phyloP scores from a whole-genome alignment of 2,888 invertebrate species.

The Cylindroiulus punctatus region DNA sequence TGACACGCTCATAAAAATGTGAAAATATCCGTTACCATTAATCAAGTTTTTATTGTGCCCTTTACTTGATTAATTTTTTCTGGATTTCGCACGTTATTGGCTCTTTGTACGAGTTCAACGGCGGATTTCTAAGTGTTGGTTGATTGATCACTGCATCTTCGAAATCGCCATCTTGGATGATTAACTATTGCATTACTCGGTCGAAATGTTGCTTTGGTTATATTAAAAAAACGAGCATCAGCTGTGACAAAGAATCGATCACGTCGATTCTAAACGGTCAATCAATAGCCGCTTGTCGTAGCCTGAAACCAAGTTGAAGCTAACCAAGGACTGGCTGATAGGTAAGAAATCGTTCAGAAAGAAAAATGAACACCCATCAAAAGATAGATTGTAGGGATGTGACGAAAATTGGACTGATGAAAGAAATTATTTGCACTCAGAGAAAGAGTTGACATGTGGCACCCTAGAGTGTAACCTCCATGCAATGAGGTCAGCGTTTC shows the following conservation, averaged over 20 bases:
- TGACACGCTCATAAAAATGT: neutral
- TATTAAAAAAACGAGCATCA: slow-evolving; percentile 12
- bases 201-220: neutral
- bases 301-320: neutral
- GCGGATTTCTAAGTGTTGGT: neutral
- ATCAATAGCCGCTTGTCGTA: neutral
- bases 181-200: slow-evolving; percentile 10
- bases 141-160: slow-evolving; percentile 31
- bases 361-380: slow-evolving; percentile 5
- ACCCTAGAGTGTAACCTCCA: neutral
- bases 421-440: slow-evolving; percentile 1
- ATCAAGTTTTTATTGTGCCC: neutral
- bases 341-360: neutral
- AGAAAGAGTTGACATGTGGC: neutral
- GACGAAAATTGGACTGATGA: slow-evolving; percentile 21
- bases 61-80: slow-evolving; percentile 20
- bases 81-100: neutral
- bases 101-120: neutral
- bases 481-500: slow-evolving; percentile 7
- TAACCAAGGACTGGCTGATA: neutral
- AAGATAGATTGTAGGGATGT: neutral
- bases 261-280: neutral
- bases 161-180: neutral
- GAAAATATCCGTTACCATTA: slow-evolving; percentile 14
- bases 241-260: slow-evolving; percentile 24